A percentile compares a stretch with the other conserved stretches of the same genome.
Conservation (phyloP, 2,888 invertebrate genomes). For the Noctua janthe region DNA sequence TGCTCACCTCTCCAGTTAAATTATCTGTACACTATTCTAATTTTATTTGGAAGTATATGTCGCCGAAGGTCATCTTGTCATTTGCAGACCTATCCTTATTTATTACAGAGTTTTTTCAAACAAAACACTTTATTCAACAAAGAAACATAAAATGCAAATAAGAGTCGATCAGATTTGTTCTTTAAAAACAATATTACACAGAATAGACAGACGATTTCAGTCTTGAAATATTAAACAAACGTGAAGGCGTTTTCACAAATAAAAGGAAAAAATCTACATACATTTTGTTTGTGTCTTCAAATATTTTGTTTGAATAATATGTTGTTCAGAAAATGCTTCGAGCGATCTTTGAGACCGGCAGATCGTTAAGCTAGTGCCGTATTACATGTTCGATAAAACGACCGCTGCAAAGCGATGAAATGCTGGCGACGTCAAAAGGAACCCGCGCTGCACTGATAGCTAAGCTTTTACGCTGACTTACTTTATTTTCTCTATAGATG, state of each 20-base stretch:
- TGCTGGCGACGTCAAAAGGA: conserved; percentile 58
- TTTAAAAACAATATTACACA: conserved; percentile 40
- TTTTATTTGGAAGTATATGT: conserved; percentile 13
- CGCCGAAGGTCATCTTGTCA: neutral
- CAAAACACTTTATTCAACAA: conserved; percentile 27
- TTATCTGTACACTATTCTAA: conserved; percentile 8
- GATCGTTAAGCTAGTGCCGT: conserved; percentile 55
- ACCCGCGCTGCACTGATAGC: conserved; percentile 49
- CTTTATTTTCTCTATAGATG: conserved; percentile 37
- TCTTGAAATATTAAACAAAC: conserved; percentile 49
- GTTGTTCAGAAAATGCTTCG: conserved; percentile 34
- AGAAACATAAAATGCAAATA: conserved; percentile 24
- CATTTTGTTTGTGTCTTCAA: conserved; percentile 41
- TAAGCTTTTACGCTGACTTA: conserved; percentile 57
- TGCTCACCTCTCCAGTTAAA: conserved; percentile 19
- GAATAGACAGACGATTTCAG: conserved; percentile 30
- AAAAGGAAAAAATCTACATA: conserved; percentile 32
- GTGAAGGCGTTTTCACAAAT: conserved; percentile 11
- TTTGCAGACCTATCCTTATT: conserved; percentile 12
- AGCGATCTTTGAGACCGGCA: conserved; percentile 53
- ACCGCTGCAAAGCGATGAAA: conserved; percentile 59
- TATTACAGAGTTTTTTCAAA: neutral
- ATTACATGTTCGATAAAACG: conserved; percentile 60
- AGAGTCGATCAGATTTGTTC: conserved; percentile 35
- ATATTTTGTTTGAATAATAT: conserved; percentile 51